A percentile compares a stretch with the other conserved stretches of the same genome.
Evolutionary conservation across 92 coral and sea anemone species (phyloP).

Genomic region (Zoanthus sociatus): DNA sequence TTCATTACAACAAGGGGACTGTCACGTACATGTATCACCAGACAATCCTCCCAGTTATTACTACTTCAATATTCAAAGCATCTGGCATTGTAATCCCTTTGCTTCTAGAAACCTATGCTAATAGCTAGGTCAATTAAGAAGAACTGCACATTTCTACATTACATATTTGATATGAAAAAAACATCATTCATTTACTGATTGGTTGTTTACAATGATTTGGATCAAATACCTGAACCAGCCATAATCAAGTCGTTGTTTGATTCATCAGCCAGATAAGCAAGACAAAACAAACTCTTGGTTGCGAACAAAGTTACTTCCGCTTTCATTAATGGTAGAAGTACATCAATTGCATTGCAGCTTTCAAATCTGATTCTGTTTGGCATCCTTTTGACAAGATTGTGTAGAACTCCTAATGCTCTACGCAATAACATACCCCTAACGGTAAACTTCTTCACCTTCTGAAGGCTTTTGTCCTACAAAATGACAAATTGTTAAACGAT

Average conservation of each 20-base stretch:
- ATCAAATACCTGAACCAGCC: conserved; percentile 69
- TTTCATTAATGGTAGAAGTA: conserved; percentile 71
- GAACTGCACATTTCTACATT: too few species aligned
- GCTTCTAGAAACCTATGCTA: too few species aligned
- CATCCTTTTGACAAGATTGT: conserved; percentile 74
- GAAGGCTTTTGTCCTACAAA: conserved; percentile 58
- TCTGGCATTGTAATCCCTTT: too few species aligned
- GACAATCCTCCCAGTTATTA: too few species aligned
- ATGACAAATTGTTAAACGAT: not conserved
- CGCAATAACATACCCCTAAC: conserved; percentile 62
- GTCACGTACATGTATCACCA: too few species aligned
- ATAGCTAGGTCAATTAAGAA: too few species aligned
- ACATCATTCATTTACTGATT: too few species aligned
- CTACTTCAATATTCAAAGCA: too few species aligned
- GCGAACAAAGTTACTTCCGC: conserved; percentile 69
- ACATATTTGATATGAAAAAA: too few species aligned
- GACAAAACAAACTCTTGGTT: conserved; percentile 64
- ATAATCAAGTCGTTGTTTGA: conserved; percentile 75
- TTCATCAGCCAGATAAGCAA: conserved; percentile 83
- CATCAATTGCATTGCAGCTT: conserved; percentile 58
- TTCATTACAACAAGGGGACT: too few species aligned
- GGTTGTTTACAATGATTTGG: not conserved
- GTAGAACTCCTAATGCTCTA: conserved; percentile 62
- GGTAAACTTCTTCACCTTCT: conserved; percentile 43
- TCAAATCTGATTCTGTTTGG: conserved; percentile 68